Percentiles rank a stretch among this genome's conserved stretches.
Evolutionary conservation across 2,888 invertebrate species (phyloP).

Genomic region (Metalampra italica): DNA sequence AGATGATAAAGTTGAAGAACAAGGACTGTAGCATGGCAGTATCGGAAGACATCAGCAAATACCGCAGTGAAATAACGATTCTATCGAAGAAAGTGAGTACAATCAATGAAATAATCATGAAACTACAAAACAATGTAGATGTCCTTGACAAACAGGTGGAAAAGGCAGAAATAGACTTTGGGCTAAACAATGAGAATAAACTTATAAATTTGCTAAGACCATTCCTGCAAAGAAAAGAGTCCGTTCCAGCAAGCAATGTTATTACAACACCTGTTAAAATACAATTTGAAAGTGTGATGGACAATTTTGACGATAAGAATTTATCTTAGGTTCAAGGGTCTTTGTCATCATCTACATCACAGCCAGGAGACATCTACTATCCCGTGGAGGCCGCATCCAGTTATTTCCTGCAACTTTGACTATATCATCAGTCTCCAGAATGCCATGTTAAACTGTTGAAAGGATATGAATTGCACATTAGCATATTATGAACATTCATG

Average conservation of each 20-base stretch:
- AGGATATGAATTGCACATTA: too few species aligned
- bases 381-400: too few species aligned
- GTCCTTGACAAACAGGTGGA: conserved; percentile 79
- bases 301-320: conserved; percentile 45
- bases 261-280: conserved; percentile 21
- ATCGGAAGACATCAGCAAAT: conserved; percentile 72
- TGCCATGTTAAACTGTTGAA: too few species aligned
- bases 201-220: conserved; percentile 80
- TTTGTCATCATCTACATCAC: neutral
- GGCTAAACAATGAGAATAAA: conserved; percentile 75
- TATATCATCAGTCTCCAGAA: too few species aligned
- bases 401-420: too few species aligned
- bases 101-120: conserved; percentile 72
- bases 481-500: too few species aligned
- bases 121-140: conserved; percentile 70
- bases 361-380: too few species aligned
- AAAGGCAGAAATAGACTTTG: conserved; percentile 79
- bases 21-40: conserved; percentile 63
- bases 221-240: conserved; percentile 65
- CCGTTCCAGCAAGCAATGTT: conserved; percentile 15
- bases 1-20: conserved; percentile 74
- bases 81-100: conserved; percentile 77
- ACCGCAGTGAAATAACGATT: conserved; percentile 71
- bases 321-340: conserved; percentile 12
- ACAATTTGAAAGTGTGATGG: conserved; percentile 46